Conservation (phyloP, 1,140 invertebrate species). For the Zophobas atratus region DNA sequence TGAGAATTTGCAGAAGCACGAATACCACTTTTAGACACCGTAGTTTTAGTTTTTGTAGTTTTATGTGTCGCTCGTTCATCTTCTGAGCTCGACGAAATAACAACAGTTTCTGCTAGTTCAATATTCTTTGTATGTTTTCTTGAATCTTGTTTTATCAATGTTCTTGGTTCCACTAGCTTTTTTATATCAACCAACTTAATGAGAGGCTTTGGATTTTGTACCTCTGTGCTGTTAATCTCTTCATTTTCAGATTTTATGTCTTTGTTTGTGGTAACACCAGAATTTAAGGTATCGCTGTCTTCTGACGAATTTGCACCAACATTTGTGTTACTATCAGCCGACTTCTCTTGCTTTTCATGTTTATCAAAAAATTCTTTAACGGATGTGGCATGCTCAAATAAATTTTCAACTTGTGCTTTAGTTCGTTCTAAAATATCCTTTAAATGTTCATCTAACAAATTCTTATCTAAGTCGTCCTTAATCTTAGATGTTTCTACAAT, state of each 20-base stretch:
- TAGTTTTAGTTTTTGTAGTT: constrained; percentile 46
- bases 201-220: background rate
- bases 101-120: constrained; percentile 57
- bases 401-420: constrained; percentile 32
- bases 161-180: constrained; percentile 59
- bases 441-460: background rate
- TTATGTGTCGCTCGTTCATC: constrained; percentile 51
- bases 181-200: constrained; percentile 63
- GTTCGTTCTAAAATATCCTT: constrained; percentile 25
- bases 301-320: background rate
- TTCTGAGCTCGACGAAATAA: constrained; percentile 60
- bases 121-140: constrained; percentile 51
- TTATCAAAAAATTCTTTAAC: constrained; percentile 44
- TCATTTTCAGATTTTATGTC: background rate
- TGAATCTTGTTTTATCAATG: constrained; percentile 7
- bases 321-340: background rate
- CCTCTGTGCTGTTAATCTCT: background rate
- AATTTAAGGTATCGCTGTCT: constrained; percentile 17
- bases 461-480: constrained; percentile 30
- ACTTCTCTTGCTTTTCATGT: constrained; percentile 6
- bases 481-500: constrained; percentile 29
- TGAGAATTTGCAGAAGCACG: too few relatives aligned
- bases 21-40: too few relatives aligned
- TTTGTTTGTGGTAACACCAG: constrained; percentile 6
- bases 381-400: constrained; percentile 9